Evolutionary conservation across 2,888 invertebrate species (phyloP).

Genomic region (Geophilus truncorum): DNA sequence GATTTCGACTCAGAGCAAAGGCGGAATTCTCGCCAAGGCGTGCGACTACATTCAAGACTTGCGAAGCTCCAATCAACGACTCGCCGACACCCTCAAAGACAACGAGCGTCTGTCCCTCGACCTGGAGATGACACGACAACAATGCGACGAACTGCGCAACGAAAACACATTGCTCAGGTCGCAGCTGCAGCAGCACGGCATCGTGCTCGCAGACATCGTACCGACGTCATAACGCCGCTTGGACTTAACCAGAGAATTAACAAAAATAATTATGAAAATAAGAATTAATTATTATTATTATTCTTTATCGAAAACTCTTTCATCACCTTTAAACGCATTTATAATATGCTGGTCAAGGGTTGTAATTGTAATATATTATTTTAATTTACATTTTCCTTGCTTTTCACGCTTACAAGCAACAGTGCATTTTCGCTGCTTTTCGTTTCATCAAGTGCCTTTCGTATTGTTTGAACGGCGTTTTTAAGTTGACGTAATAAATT

Average conservation of each 20-base stretch:
- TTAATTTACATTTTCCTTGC: background rate
- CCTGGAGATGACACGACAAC: constrained; percentile 64
- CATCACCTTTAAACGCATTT: background rate
- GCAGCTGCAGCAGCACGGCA: constrained; percentile 62
- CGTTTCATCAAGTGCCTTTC: background rate
- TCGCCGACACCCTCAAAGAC: constrained; percentile 60
- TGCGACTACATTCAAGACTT: constrained; percentile 89
- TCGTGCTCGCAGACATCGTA: constrained; percentile 47
- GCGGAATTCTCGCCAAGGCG: constrained; percentile 89
- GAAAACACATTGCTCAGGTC: constrained; percentile 66
- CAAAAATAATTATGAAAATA: too few relatives aligned
- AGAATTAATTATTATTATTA: too few relatives aligned
- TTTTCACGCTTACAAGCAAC: too few relatives aligned
- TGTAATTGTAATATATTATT: background rate
- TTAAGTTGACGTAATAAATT: too few relatives aligned
- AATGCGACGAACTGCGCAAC: constrained; percentile 65
- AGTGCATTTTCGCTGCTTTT: too few relatives aligned
- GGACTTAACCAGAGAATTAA: background rate
- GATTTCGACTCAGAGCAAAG: constrained; percentile 95
- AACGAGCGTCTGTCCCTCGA: constrained; percentile 68
- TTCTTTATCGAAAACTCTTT: background rate
- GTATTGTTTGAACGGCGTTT: too few relatives aligned
- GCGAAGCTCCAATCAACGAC: constrained; percentile 68
- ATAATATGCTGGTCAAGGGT: background rate
- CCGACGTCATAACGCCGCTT: too few relatives aligned